Base-by-base conservation (phyloP, 2,797 vertebrate genomes). In the Chelmon rostratus region DNA sequence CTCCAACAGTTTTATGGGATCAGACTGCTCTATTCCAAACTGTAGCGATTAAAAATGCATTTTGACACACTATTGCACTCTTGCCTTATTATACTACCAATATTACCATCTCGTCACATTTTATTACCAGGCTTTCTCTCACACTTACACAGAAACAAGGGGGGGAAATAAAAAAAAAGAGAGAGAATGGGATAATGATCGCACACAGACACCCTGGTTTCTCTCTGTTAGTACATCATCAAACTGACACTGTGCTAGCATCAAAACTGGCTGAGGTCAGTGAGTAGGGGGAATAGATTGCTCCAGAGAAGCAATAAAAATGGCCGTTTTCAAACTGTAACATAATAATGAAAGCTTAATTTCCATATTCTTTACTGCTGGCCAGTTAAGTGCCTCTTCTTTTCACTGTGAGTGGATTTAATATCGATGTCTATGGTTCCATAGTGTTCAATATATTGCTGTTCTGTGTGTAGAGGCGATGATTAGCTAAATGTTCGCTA, bases 261-360 rank as follows among this genome's bases (percentile, higher is more conserved):
- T 68, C 62, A 81, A 70, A 84, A 69, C 74, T 83, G 65, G 88
- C 67, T 70, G 52, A 81, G 84, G 87, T 91, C 89, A 88, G 49
- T 19, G 47, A 79, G 70, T 38, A 73, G 85, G 84, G 76, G 19
- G 10, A 88, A 53, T 11, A 44, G 8, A 49, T 31, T 76, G 76
- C 62, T 63, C 86, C 80, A n/a, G 58, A 76, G 69, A 73, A 1
- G 38, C 67, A 70, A 84, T 87, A 91, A 85, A 70, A 93, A 85
- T 25, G n/a, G 21, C 68, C 54, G 16, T 86, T 88, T 81, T 87
- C 81, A 85, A 86, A 89, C 63, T 85, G 76, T 75, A 84, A 78
- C 86, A 86, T 90, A 91, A 89, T 84, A 88, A 87, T 85, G 80
- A 86, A 83, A 76, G 81, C 78, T 86, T 88, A 64, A 91, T 91